These are phyloP conservation scores for Percopsis transmontana DNA, from an alignment of 2,113 vertebrate genomes.

Conservation along the genomic window DNA sequence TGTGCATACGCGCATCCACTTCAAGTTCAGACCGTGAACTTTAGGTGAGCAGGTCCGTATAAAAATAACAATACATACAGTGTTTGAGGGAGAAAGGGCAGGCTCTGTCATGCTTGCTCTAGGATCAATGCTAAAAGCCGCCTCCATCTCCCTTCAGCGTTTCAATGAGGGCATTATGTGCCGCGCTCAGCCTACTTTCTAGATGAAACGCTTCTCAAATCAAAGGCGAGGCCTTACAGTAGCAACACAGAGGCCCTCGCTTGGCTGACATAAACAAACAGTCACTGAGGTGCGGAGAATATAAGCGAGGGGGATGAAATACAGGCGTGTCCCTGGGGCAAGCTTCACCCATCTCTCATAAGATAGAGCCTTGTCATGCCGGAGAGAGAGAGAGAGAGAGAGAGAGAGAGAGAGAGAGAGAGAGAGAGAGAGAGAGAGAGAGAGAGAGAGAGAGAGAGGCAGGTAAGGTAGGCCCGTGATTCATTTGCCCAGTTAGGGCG, in stretches of 20 bases:
- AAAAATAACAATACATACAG: no score
- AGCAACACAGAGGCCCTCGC: conserved; percentile 22
- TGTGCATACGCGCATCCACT: no score
- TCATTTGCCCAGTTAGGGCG: conserved; percentile 68
- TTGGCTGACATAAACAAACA: conserved; percentile 53
- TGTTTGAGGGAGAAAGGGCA: neutral
- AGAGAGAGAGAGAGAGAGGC: neutral
- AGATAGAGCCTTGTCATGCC: conserved; percentile 54
- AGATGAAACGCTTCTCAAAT: conserved; percentile 59
- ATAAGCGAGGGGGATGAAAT: conserved; percentile 51
- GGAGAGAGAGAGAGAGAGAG: conserved; percentile 15
- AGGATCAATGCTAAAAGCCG: conserved; percentile 39
- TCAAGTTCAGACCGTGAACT: no score
- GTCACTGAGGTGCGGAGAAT: conserved; percentile 8
- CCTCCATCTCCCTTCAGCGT: conserved; percentile 45
- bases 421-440: neutral
- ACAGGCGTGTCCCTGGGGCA: conserved; percentile 42
- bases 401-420: neutral
- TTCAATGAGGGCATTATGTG: conserved; percentile 49
- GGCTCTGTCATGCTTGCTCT: conserved; percentile 28
- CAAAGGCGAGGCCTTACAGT: conserved; percentile 36
- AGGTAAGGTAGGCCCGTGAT: conserved; percentile 52
- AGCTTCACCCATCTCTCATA: conserved; percentile 56
- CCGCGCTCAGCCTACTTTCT: conserved; percentile 37
- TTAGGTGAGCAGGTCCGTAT: no score